Conservation (phyloP, 2,888 invertebrate genomes). For the Dryobota labecula region DNA sequence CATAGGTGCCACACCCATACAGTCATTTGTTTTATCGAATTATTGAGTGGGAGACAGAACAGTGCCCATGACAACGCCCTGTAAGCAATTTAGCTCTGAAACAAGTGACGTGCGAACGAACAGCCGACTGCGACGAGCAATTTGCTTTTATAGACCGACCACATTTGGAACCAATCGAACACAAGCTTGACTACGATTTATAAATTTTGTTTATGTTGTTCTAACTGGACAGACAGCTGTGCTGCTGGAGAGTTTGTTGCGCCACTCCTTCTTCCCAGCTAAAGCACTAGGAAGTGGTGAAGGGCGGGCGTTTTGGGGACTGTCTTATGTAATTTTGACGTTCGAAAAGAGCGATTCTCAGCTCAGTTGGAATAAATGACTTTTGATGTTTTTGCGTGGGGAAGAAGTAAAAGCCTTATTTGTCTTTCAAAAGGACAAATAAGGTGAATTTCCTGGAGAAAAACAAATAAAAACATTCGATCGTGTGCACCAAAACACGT, state of each 20-base stretch:
- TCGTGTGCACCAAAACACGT: no score
- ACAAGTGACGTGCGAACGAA: constrained; percentile 33
- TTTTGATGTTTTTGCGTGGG: neutral
- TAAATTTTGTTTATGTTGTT: neutral
- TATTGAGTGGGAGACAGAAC: neutral
- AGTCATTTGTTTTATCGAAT: constrained; percentile 19
- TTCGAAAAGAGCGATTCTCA: neutral
- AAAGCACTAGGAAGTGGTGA: neutral
- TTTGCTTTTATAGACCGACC: constrained; percentile 11
- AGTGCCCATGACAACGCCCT: constrained; percentile 26
- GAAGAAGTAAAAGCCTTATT: neutral
- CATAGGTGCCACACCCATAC: neutral
- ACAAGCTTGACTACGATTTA: neutral
- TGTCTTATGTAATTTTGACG: neutral
- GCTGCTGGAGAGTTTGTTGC: neutral
- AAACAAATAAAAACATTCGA: neutral
- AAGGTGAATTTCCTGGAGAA: neutral
- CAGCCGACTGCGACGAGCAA: neutral
- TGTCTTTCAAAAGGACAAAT: neutral
- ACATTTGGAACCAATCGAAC: constrained; percentile 6
- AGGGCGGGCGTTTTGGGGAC: neutral
- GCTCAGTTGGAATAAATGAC: neutral
- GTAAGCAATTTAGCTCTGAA: constrained; percentile 21
- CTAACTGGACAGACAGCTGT: neutral
- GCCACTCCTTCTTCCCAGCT: neutral